Evolutionary conservation across 2,797 vertebrate species (phyloP), one percentile per base, ranked within the genome.

Genomic region (Oreochromis grahami): DNA sequence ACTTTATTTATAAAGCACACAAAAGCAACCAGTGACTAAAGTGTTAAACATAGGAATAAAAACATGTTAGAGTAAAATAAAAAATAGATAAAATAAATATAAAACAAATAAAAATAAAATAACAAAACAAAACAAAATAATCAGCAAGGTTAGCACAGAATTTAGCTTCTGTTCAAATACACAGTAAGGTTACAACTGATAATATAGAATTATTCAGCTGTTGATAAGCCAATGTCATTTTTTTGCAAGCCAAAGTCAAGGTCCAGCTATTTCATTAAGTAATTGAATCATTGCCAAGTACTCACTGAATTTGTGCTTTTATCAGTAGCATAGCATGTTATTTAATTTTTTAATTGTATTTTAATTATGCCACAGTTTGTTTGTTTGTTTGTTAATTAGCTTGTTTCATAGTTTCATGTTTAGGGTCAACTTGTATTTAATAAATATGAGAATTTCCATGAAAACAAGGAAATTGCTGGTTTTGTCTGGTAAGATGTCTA

Each of bases 241-340:
- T 86, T 36, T 68, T 86, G 43, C n/a, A 19, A 24, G 76, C 29
- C 19, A 77, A 14, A 82, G 56, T 81, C 19, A 80, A 77, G 41
- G 24, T 86, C 5, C n/a, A 82, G 43, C 36, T 76, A 15, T 91
- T 87, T 81, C 13, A 68, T 70, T 43, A 78, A 80, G 82, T 9
- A 9, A 13, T 29, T 82, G 48, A 89, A 81, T 21, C 5, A 78
- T 3, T 68, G 41, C 76, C 85, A 90, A 48, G 43, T 72, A 11
- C 15, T 72, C 43, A 72, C 24, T 72, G 24, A 72, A 72, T 72
- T 29, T 48, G 24, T 72, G 43, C 24, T 72, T 72, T 72, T 48
- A 19, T 32, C 68, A 72, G 68, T 29, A 48, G 43, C 68, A 72
- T 7, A 45, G 24, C 0, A 1, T 32, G 24, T n/a, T 34, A 58